Base-by-base conservation (phyloP, 1,140 invertebrate genomes). In the Episyrphus balteatus region DNA sequence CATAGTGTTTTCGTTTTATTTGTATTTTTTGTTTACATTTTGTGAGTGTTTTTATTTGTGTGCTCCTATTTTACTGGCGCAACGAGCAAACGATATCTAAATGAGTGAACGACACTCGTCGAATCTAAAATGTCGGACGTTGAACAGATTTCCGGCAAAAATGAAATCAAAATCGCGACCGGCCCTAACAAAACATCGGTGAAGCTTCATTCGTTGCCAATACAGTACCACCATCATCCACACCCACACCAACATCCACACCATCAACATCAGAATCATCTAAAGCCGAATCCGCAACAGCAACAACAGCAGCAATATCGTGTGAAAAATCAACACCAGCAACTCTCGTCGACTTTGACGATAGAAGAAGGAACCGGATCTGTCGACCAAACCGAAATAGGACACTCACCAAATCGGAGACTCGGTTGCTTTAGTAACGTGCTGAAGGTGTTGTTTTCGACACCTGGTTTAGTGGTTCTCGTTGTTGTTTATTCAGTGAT, bases 51-150 rank as follows among this genome's bases (percentile, higher is more conserved):
- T 26, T 8, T 5, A 8, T 26, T 3, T 5, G 21, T 26, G 21
- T 26, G 21, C 21, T 8, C 8, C 21, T 26, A 26, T 26, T 26
- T 26, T 26, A 8, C 21, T 26, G 21, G 21, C 21, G 21, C 21
- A 26, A 5, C 21, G 21, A 26, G 21, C 21, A 26, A 26, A 26
- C 21, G 21, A 26, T 26, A 26, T 26, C 21, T 26, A 26, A 26
- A 26, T 26, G 21, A 26, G 21, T 26, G 21, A 26, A 26, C 21
- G 21, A 26, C 21, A 26, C 21, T 26, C 21, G 21, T 26, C 21
- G 3, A 26, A 48, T 50, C 42, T 51, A 67, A 61, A 59, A 67
- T 67, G 64, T 67, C 64, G 54, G 64, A 67, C 64, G 64, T 67
- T 63, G 64, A 66, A 59, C 58, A 63, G 55, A 56, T 59, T 49